These are phyloP conservation scores for Drosophila fulvimacula DNA, from an alignment of 2,888 invertebrate species.

Conservation along the genomic window DNA sequence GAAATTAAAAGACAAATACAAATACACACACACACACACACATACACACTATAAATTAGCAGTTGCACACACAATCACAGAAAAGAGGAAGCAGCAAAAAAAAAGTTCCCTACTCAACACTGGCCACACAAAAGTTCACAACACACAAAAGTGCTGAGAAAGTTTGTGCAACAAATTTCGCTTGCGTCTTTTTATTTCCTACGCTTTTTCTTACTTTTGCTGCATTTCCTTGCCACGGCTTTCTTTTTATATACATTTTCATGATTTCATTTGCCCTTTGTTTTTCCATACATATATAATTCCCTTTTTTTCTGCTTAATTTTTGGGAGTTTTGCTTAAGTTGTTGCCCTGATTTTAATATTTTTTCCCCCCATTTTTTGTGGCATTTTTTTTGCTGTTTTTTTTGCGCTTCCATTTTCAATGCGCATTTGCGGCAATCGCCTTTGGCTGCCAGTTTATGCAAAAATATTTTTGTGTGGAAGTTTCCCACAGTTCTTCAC, in stretches of 20 bases:
- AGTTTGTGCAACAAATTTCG: conserved; percentile 72
- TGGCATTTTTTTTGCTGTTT: not conserved
- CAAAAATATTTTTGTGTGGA: conserved; percentile 58
- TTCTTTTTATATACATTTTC: conserved; percentile 24
- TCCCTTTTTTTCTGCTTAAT: conserved; percentile 34
- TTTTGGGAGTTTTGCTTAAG: conserved; percentile 54
- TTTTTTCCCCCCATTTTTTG: not conserved
- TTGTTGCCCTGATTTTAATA: conserved; percentile 26
- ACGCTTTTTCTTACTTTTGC: conserved; percentile 22
- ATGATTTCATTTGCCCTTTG: conserved; percentile 37
- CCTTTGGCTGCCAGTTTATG: conserved; percentile 52
- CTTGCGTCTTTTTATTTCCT: conserved; percentile 33
- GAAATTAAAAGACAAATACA: conserved; percentile 81
- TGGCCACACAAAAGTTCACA: conserved; percentile 74
- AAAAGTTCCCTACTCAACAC: conserved; percentile 68
- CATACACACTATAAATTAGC: conserved; percentile 55
- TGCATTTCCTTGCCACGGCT: conserved; percentile 26
- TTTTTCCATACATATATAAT: conserved; percentile 4
- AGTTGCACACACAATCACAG: conserved; percentile 41
- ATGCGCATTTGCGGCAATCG: conserved; percentile 42
- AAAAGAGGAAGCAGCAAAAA: conserved; percentile 6
- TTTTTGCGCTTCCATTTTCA: conserved; percentile 27
- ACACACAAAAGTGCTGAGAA: conserved; percentile 65
- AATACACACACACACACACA: conserved; percentile 18
- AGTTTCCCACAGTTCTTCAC: conserved; percentile 30